Conservation (phyloP, 2,888 invertebrate species). For the Chloroclystis v-ata region DNA sequence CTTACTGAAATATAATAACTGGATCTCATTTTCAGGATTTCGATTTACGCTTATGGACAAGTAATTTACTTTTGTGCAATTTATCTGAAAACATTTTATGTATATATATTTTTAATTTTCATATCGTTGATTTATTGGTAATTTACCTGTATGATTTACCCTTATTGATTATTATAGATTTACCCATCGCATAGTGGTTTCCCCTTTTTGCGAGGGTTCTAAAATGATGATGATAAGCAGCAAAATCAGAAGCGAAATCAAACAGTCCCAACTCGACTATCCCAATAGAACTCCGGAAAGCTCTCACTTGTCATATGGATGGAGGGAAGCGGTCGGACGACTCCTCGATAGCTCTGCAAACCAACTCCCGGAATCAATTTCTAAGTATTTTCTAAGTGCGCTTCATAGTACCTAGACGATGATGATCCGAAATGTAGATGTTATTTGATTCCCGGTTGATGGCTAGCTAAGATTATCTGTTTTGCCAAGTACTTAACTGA, state of each 20-base stretch:
- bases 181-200: too few species aligned
- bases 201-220: too few species aligned
- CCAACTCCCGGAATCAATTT: constrained; percentile 45
- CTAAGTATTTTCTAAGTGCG: constrained; percentile 49
- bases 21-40: too few species aligned
- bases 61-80: too few species aligned
- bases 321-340: constrained; percentile 44
- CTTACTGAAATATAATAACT: too few species aligned
- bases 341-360: constrained; percentile 65
- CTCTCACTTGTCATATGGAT: constrained; percentile 47
- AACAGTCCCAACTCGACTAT: not conserved
- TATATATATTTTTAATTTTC: too few species aligned
- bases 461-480: not conserved
- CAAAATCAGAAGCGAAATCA: not conserved
- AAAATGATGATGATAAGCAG: not conserved
- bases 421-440: constrained; percentile 34
- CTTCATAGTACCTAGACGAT: constrained; percentile 32
- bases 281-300: constrained; percentile 26
- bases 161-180: too few species aligned
- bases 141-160: too few species aligned
- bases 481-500: too few species aligned
- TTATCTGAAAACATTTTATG: too few species aligned
- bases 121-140: too few species aligned
- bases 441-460: constrained; percentile 6
- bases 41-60: too few species aligned